A percentile compares a stretch with the other conserved stretches of the same genome.
Evolutionary conservation across 2,888 invertebrate species (phyloP).

Genomic region (Minunthozetes semirufus): DNA sequence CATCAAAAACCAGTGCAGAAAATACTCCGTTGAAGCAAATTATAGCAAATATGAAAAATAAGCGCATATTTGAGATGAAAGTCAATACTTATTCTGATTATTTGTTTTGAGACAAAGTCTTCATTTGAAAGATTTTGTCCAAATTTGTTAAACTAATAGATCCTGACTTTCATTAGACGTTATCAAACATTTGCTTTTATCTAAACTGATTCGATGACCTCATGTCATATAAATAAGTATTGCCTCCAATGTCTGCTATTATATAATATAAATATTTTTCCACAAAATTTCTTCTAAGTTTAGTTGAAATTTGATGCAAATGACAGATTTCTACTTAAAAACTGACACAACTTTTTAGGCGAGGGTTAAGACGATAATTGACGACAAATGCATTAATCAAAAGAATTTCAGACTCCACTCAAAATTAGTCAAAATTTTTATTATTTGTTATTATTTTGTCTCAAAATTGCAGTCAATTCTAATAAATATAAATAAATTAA

Average conservation of each 20-base stretch:
- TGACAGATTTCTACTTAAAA: not conserved
- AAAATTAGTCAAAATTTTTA: no score
- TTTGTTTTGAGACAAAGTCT: not conserved
- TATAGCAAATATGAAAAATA: not conserved
- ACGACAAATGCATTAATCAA: not conserved
- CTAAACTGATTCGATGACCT: conserved; percentile 1
- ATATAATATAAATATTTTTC: conserved; percentile 8
- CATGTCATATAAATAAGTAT: conserved; percentile 22
- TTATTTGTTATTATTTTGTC: no score
- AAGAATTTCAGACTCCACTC: no score
- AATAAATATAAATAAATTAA: no score
- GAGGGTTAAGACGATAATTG: not conserved
- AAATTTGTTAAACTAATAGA: not conserved
- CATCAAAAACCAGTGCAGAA: not conserved
- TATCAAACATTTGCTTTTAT: conserved; percentile 22
- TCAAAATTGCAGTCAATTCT: no score
- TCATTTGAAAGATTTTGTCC: not conserved
- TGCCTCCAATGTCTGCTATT: not conserved
- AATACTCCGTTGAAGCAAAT: not conserved
- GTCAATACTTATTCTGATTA: not conserved
- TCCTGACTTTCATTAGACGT: not conserved
- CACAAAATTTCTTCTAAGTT: not conserved
- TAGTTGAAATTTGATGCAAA: not conserved
- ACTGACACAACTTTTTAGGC: not conserved
- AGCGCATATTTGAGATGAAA: not conserved